Base-by-base conservation (phyloP, 1,140 invertebrate species). In the Neodiprion lecontei region DNA sequence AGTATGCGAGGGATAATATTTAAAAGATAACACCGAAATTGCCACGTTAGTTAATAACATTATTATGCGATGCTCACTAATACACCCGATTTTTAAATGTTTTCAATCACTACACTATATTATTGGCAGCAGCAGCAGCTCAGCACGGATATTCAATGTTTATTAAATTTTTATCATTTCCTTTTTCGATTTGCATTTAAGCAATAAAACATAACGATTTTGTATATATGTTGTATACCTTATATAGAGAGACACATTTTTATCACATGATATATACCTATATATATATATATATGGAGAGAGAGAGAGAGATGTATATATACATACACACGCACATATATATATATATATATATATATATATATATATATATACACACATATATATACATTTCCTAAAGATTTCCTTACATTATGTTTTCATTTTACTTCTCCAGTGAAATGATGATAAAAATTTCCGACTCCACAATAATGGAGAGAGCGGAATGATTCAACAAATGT, bases 71-170 rank as follows among this genome's bases (percentile, higher is more conserved):
- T 4, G 67, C 28, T 40, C 28, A 40, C 5, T 40, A 40, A 40
- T 40, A 40, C 28, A 40, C 28, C 28, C 28, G 28, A 40, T 40
- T 40, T 40, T 40, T 40, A 50, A 75, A 70, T 65, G 66, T 49
- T 70, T 73, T 68, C 68, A 47, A n/a, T 75, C 48, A 40, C 67
- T 80, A 74, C 73, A 79, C 69, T 77, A 40, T 66, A 74, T 77
- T 74, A 72, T 65, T 78, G 77, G 67, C 73, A 72, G 70, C 40
- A 77, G 75, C 73, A 80, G 75, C 68, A 75, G 77, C 75, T 72
- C 75, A 47, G 73, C 75, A 73, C 48, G 72, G 65, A 70, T 73
- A 77, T 69, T 78, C 70, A 75, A 74, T 23, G 68, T 70, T 72
- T 53, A 48, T 68, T 69, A 40, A 28, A n/a, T 67, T 74, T 23